Conservation (phyloP, 1,140 invertebrate genomes). For the Octopus bimaculoides region DNA sequence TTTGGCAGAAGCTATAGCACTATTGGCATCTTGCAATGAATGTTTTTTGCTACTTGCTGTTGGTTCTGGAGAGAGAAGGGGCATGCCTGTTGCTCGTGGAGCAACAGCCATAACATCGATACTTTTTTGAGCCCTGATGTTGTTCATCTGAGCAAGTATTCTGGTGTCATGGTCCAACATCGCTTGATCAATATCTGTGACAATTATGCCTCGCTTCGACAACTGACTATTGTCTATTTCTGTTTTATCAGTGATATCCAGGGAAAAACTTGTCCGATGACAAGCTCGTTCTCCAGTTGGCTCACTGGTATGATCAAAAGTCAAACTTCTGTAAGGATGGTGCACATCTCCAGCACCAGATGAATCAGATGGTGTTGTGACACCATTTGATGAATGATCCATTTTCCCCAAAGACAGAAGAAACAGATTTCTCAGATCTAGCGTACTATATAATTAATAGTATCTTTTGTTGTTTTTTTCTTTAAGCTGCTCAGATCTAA, state of each 20-base stretch:
- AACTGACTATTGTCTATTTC: background rate
- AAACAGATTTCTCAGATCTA: no score
- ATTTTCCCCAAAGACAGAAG: no score
- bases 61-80: background rate
- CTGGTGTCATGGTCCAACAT: conserved; percentile 38
- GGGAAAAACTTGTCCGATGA: background rate
- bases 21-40: conserved; percentile 13
- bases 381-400: no score
- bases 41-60: conserved; percentile 16
- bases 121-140: conserved; percentile 14
- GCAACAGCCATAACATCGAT: background rate
- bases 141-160: conserved; percentile 27
- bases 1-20: conserved; percentile 11
- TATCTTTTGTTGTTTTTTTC: no score
- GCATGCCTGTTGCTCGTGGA: background rate
- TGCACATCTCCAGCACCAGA: no score
- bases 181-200: conserved; percentile 43
- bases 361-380: no score
- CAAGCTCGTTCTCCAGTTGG: background rate
- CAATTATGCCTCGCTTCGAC: conserved; percentile 24
- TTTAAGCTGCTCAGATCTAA: no score
- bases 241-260: background rate
- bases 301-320: no score
- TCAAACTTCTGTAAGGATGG: no score
- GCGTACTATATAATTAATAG: no score